Evolutionary conservation across 2,113 vertebrate genomes (phyloP).

Genomic region (Dicaeum eximium): DNA sequence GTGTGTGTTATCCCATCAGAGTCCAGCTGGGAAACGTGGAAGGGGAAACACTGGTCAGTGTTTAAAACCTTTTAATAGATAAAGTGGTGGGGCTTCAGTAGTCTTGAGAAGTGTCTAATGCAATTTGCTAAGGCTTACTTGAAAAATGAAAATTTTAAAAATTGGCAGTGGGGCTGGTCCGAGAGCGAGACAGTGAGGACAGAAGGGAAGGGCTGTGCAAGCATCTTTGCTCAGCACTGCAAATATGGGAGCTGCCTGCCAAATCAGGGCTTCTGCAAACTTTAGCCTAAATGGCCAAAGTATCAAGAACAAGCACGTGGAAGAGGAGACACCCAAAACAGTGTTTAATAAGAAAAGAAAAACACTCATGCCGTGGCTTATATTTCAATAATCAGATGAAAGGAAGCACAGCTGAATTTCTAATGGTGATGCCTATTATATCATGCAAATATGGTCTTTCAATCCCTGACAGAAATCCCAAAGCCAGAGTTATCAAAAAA

Average conservation of each 20-base stretch:
- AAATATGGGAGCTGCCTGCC: background rate
- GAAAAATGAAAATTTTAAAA: background rate
- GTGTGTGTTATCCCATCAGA: accelerated
- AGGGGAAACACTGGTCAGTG: background rate
- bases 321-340: background rate
- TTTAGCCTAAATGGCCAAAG: background rate
- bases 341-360: background rate
- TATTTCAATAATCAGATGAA: background rate
- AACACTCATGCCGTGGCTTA: background rate
- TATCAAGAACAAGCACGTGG: background rate
- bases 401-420: background rate
- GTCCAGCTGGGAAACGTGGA: background rate
- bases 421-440: background rate
- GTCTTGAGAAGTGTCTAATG: background rate
- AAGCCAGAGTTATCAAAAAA: background rate
- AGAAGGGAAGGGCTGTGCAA: background rate
- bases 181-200: accelerated
- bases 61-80: background rate
- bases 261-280: background rate
- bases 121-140: background rate
- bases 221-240: background rate
- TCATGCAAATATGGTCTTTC: background rate
- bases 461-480: background rate
- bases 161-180: background rate
- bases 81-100: background rate